Percentiles rank a stretch among this genome's conserved stretches.
phyloP scores from a whole-genome alignment of 2,888 invertebrate species.

The Xestia c-nigrum region DNA sequence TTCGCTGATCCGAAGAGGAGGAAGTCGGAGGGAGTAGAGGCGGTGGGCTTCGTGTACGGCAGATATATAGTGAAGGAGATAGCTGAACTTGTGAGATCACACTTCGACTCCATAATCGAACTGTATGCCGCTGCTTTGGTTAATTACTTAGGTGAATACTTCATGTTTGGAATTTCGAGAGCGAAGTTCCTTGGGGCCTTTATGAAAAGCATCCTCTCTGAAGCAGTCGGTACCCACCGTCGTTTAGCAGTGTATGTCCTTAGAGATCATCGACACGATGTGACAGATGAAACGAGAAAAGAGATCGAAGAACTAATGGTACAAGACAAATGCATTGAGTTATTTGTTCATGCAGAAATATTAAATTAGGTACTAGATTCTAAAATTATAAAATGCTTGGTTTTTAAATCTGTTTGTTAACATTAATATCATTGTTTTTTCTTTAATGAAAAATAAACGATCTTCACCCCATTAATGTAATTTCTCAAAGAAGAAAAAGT shows the following conservation, averaged over 20 bases:
- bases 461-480: neutral
- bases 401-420: neutral
- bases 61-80: slow-evolving; percentile 74
- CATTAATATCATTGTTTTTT: neutral
- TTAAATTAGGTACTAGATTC: neutral
- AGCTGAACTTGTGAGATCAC: slow-evolving; percentile 67
- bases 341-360: slow-evolving; percentile 35
- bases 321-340: slow-evolving; percentile 16
- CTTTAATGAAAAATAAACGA: too few species aligned
- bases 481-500: too few species aligned
- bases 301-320: slow-evolving; percentile 28
- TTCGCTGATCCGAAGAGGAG: slow-evolving; percentile 67
- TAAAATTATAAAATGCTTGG: neutral
- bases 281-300: neutral
- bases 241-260: slow-evolving; percentile 48
- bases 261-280: neutral
- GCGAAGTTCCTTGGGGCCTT: slow-evolving; percentile 31
- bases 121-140: slow-evolving; percentile 68
- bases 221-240: slow-evolving; percentile 29
- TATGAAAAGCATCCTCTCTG: slow-evolving; percentile 40
- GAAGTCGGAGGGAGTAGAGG: slow-evolving; percentile 67
- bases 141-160: slow-evolving; percentile 58
- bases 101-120: slow-evolving; percentile 74
- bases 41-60: slow-evolving; percentile 76
- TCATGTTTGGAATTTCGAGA: slow-evolving; percentile 15